Percentiles rank a stretch among this genome's conserved stretches.
phyloP scores from a whole-genome alignment of 2,113 vertebrate species.

The Mystacornis crossleyi region DNA sequence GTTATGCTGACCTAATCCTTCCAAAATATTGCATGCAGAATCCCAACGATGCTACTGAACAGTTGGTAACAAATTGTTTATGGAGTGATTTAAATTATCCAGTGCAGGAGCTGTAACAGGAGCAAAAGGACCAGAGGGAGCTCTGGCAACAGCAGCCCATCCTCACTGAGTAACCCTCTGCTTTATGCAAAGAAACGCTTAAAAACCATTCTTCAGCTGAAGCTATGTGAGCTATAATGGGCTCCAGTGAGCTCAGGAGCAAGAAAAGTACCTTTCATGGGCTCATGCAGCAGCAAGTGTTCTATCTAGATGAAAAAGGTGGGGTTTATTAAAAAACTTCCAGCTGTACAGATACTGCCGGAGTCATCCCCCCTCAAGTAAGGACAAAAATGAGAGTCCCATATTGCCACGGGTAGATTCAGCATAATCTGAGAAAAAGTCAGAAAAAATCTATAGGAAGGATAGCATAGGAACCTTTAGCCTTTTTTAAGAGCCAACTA shows the following conservation, averaged over 20 bases:
- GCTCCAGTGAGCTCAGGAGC: neutral
- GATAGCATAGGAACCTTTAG: neutral
- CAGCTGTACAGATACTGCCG: neutral
- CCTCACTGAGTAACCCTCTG: neutral
- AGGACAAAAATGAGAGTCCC: rapidly evolving
- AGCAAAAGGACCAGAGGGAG: neutral
- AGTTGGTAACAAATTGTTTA: neutral
- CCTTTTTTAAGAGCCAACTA: neutral
- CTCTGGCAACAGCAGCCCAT: neutral
- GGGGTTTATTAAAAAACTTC: neutral
- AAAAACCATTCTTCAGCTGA: neutral
- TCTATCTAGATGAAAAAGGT: neutral
- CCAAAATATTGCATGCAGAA: neutral
- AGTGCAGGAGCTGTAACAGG: neutral
- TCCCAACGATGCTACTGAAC: neutral
- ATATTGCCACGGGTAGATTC: neutral
- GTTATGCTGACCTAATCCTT: conserved; percentile 20
- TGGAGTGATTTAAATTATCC: neutral
- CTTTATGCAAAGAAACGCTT: neutral
- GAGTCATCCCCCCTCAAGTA: neutral
- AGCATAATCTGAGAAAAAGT: neutral
- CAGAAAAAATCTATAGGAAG: neutral
- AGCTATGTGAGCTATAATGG: neutral
- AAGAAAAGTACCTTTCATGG: neutral
- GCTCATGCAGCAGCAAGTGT: neutral